Evolutionary conservation across 2,888 invertebrate genomes (phyloP).

Genomic region (Sepioteuthis lessoniana): DNA sequence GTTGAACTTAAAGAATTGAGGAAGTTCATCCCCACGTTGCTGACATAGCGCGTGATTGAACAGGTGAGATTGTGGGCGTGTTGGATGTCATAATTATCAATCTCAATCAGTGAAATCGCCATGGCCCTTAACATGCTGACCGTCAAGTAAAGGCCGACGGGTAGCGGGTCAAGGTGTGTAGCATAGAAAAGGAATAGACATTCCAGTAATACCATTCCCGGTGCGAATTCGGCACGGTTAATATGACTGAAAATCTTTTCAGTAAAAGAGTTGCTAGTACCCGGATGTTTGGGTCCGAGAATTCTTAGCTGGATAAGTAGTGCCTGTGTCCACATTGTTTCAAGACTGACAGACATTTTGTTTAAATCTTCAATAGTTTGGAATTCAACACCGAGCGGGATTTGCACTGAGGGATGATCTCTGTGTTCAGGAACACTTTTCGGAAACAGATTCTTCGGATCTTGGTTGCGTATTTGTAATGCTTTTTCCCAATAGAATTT

Average conservation of each 20-base stretch:
- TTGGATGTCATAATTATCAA: not conserved
- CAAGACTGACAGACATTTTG: not conserved
- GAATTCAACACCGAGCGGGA: not conserved
- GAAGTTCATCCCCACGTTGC: not conserved
- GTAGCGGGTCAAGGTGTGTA: not conserved
- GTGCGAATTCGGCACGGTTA: not conserved
- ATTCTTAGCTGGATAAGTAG: not conserved
- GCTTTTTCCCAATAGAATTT: slow-evolving; percentile 10
- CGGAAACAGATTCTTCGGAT: not conserved
- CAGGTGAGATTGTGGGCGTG: not conserved
- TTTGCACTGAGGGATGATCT: not conserved
- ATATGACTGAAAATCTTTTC: not conserved
- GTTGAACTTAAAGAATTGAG: not conserved
- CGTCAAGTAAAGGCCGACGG: not conserved
- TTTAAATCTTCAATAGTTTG: not conserved
- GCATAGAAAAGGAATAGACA: not conserved
- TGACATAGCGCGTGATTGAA: not conserved
- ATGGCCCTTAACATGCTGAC: not conserved
- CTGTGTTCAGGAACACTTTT: not conserved
- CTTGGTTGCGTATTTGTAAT: not conserved
- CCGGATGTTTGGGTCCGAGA: not conserved
- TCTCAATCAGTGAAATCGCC: not conserved
- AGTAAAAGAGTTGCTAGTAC: not conserved
- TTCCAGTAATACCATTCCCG: not conserved
- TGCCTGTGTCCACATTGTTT: not conserved